Evolutionary conservation across 2,113 vertebrate genomes (phyloP).

Genomic region (Acanthisitta chloris): DNA sequence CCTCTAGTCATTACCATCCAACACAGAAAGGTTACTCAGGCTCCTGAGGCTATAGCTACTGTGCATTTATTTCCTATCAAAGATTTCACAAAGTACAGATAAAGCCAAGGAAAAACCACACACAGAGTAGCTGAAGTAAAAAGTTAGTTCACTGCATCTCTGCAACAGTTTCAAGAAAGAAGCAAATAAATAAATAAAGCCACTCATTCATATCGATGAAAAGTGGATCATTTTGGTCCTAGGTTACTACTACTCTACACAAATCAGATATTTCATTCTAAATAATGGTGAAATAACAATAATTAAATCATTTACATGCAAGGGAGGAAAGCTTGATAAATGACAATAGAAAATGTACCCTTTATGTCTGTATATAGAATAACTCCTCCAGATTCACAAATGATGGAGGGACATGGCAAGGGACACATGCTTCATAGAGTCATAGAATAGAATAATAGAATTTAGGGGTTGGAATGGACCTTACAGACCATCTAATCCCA

Average conservation of each 20-base stretch:
- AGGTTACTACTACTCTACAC: not conserved
- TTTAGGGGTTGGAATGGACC: too few species aligned
- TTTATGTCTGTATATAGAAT: not conserved
- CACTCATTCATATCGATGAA: not conserved
- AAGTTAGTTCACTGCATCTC: not conserved
- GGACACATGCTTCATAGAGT: not conserved
- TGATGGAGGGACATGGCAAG: not conserved
- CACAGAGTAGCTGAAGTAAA: not conserved
- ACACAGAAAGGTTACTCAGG: not conserved
- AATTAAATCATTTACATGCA: not conserved
- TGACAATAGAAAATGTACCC: not conserved
- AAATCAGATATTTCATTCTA: not conserved
- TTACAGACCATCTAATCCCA: too few species aligned
- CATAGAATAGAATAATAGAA: too few species aligned
- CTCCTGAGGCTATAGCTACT: not conserved
- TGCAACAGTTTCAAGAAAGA: not conserved
- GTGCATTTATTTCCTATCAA: not conserved
- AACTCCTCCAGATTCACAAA: not conserved
- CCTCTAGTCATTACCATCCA: not conserved
- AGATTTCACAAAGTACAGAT: not conserved
- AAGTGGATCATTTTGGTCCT: not conserved
- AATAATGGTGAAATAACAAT: not conserved
- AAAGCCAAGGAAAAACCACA: not conserved
- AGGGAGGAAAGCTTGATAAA: not conserved
- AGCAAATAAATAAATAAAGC: not conserved